These are phyloP conservation scores for Columba livia DNA, from an alignment of 2,113 vertebrate species.

Conservation along the genomic window DNA sequence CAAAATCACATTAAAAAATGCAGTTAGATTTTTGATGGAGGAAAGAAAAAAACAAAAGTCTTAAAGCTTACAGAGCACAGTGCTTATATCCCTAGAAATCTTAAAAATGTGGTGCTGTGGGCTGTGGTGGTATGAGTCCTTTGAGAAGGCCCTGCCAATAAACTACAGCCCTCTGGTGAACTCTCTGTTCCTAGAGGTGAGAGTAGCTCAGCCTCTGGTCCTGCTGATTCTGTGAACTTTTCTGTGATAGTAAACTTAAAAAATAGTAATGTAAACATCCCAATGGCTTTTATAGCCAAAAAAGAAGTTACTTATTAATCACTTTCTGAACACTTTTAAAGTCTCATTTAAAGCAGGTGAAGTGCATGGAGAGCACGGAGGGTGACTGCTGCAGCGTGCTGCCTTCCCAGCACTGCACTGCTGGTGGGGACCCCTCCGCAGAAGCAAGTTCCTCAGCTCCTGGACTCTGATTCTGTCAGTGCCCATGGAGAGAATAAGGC, in stretches of 20 bases:
- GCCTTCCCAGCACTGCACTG: background rate
- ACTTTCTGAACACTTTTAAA: background rate
- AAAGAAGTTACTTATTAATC: background rate
- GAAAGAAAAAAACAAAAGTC: background rate
- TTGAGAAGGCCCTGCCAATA: background rate
- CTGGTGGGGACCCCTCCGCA: background rate
- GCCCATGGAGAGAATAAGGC: background rate
- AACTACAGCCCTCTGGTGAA: background rate
- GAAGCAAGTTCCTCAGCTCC: background rate
- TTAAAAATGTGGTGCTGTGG: background rate
- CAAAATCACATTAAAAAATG: background rate
- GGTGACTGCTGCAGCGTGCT: accelerated
- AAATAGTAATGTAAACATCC: background rate
- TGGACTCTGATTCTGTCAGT: background rate
- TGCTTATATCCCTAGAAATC: background rate
- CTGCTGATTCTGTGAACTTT: background rate
- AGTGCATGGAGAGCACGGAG: background rate
- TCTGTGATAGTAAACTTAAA: background rate
- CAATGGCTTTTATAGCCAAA: background rate
- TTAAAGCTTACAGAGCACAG: background rate
- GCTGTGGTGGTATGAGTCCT: background rate
- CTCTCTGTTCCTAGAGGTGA: background rate
- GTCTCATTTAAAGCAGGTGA: background rate
- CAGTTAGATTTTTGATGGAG: background rate
- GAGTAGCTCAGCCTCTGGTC: background rate